Percentiles rank a stretch among this genome's conserved stretches.
These are phyloP conservation scores for Helicoverpa armigera DNA, from an alignment of 1,140 invertebrate species.

Conservation along the genomic window DNA sequence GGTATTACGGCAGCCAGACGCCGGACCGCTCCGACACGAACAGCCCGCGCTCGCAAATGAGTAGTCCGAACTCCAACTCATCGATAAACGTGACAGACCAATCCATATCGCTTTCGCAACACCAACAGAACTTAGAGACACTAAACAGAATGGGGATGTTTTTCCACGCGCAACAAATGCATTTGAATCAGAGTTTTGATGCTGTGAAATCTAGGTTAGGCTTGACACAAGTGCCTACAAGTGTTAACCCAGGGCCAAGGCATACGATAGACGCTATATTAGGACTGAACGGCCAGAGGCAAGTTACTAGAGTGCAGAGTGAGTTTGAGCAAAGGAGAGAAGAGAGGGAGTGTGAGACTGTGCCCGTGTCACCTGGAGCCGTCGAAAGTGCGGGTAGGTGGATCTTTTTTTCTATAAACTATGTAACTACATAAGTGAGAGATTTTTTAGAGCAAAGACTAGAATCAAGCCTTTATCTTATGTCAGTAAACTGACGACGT, in stretches of 20 bases:
- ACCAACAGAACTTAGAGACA: conserved; percentile 81
- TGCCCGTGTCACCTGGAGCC: conserved; percentile 80
- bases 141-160: conserved; percentile 83
- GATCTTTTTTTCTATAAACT: not conserved
- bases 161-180: conserved; percentile 82
- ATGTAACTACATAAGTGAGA: not conserved
- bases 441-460: no score
- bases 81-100: conserved; percentile 77
- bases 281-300: conserved; percentile 74
- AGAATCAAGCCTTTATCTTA: no score
- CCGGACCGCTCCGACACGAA: conserved; percentile 78
- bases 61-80: conserved; percentile 76
- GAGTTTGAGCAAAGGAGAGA: conserved; percentile 75
- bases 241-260: conserved; percentile 76
- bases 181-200: conserved; percentile 79
- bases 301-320: conserved; percentile 69
- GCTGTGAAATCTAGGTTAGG: conserved; percentile 77
- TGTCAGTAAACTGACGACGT: no score
- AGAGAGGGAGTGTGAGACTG: conserved; percentile 75
- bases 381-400: conserved; percentile 79
- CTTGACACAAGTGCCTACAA: conserved; percentile 72
- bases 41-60: conserved; percentile 78
- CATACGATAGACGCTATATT: conserved; percentile 83
- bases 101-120: conserved; percentile 69
- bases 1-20: conserved; percentile 73